phyloP scores from a whole-genome alignment of 2,888 invertebrate genomes.

The Chrysotoxum bicinctum region DNA sequence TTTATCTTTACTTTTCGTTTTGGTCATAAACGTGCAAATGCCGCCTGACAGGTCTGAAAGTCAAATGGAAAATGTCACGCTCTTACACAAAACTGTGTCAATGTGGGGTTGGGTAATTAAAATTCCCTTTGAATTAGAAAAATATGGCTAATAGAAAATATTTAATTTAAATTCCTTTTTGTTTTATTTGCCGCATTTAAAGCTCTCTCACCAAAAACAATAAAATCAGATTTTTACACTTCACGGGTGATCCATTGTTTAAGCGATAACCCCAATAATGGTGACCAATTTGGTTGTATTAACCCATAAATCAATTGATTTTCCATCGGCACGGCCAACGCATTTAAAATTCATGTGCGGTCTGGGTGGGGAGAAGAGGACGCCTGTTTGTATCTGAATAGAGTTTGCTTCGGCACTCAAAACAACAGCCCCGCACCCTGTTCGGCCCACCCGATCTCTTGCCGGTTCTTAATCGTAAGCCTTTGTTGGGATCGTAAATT shows the following conservation, averaged over 20 bases:
- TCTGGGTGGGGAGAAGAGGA: background rate
- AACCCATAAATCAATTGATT: conserved; percentile 57
- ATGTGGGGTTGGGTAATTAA: conserved; percentile 27
- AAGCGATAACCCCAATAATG: conserved; percentile 27
- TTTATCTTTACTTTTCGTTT: background rate
- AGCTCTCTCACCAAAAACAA: conserved; percentile 12
- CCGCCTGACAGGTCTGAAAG: background rate
- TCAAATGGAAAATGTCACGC: background rate
- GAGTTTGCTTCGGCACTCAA: background rate
- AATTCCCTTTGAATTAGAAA: conserved; percentile 1
- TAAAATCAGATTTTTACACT: conserved; percentile 40
- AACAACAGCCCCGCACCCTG: background rate
- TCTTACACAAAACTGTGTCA: background rate
- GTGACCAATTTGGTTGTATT: conserved; percentile 38
- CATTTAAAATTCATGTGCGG: conserved; percentile 45
- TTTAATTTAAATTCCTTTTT: conserved; percentile 8
- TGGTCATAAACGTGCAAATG: background rate
- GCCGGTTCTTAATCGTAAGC: conserved; percentile 8
- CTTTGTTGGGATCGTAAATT: conserved; percentile 58
- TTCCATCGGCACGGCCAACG: conserved; percentile 38
- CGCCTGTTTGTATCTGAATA: background rate
- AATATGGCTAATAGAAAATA: conserved; percentile 22
- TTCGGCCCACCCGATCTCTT: background rate
- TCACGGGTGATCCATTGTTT: conserved; percentile 20
- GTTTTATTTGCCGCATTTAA: background rate